Percentiles rank a stretch among this genome's conserved stretches.
Conservation (phyloP, 2,888 invertebrate genomes). For the Stenodema calcarata region DNA sequence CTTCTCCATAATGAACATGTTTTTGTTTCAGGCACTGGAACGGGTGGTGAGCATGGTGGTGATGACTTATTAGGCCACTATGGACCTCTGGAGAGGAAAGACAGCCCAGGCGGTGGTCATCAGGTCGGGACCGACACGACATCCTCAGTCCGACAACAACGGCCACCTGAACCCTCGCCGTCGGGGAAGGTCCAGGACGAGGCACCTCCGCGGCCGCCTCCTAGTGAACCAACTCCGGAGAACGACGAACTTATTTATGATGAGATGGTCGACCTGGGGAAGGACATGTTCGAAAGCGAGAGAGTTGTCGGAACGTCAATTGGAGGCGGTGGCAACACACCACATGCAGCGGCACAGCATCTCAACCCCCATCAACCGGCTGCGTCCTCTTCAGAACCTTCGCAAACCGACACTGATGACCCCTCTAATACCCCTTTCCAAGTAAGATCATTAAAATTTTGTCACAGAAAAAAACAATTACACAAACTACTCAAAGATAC, state of each 20-base stretch:
- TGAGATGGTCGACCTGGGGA: slow-evolving; percentile 60
- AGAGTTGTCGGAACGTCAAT: slow-evolving; percentile 46
- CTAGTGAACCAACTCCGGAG: slow-evolving; percentile 58
- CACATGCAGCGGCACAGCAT: slow-evolving; percentile 52
- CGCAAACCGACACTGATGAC: slow-evolving; percentile 49
- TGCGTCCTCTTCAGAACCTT: slow-evolving; percentile 48
- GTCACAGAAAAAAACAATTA: no score
- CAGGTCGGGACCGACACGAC: background rate
- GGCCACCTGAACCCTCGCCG: slow-evolving; percentile 53
- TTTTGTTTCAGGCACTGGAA: background rate
- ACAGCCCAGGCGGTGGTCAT: slow-evolving; percentile 59
- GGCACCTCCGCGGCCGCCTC: background rate
- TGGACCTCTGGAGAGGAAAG: slow-evolving; percentile 66
- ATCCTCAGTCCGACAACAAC: slow-evolving; percentile 54
- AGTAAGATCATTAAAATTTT: slow-evolving; percentile 44
- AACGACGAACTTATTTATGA: slow-evolving; percentile 63
- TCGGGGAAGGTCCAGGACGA: slow-evolving; percentile 53
- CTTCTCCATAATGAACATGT: no score
- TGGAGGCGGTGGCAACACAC: slow-evolving; percentile 27
- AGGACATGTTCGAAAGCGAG: slow-evolving; percentile 52
- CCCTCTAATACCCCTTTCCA: slow-evolving; percentile 59
- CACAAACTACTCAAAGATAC: no score
- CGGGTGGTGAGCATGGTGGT: slow-evolving; percentile 41
- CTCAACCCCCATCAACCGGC: slow-evolving; percentile 57
- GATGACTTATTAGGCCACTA: slow-evolving; percentile 61